Percentiles rank a stretch among this genome's conserved stretches.
Conservation (phyloP, 2,888 invertebrate species). For the Copidosoma aretas region DNA sequence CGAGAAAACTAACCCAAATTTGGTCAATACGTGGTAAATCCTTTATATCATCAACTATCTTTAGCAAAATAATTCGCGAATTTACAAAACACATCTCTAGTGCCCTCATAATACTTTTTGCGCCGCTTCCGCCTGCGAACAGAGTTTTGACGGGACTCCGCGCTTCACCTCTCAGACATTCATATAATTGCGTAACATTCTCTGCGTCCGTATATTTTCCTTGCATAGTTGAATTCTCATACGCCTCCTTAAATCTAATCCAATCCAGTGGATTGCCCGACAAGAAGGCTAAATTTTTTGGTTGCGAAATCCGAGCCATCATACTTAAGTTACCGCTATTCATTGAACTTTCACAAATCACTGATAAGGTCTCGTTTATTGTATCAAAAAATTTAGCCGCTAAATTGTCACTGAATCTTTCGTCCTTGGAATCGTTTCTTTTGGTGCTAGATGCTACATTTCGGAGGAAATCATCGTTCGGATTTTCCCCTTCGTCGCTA, state of each 20-base stretch:
- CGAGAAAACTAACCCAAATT: neutral
- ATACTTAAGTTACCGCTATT: too few relatives aligned
- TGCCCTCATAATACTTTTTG: neutral
- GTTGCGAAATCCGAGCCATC: too few relatives aligned
- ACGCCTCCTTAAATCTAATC: constrained; percentile 33
- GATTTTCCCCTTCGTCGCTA: too few relatives aligned
- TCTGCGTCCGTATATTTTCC: constrained; percentile 35
- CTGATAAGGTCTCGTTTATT: too few relatives aligned
- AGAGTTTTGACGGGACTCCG: constrained; percentile 24
- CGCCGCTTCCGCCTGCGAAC: neutral
- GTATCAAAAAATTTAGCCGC: too few relatives aligned
- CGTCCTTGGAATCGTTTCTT: too few relatives aligned
- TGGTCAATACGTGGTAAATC: neutral
- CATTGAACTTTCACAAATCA: too few relatives aligned
- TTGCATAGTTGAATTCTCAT: constrained; percentile 21
- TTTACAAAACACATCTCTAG: neutral
- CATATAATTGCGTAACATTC: constrained; percentile 28
- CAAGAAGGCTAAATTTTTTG: neutral
- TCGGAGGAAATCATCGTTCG: too few relatives aligned
- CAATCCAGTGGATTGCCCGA: constrained; percentile 32
- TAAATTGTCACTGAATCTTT: too few relatives aligned
- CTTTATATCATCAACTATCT: neutral
- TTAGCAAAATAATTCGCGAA: neutral
- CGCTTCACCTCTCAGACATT: constrained; percentile 29
- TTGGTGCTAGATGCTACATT: too few relatives aligned